A percentile compares a stretch with the other conserved stretches of the same genome.
phyloP scores from a whole-genome alignment of 1,140 invertebrate genomes.

The Pogonognathellus flavescens region DNA sequence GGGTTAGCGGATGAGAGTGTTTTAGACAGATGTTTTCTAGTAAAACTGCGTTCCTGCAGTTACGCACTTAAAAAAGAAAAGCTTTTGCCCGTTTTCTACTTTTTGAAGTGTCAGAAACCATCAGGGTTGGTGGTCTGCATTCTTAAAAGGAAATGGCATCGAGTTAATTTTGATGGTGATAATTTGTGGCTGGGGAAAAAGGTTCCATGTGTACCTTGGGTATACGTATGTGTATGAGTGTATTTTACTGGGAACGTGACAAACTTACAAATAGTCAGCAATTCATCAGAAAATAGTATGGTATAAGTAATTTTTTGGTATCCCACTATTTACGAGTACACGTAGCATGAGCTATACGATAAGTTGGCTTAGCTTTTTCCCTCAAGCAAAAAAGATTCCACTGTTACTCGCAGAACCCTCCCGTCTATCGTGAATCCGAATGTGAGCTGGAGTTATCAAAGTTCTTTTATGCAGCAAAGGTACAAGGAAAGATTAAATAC shows the following conservation, averaged over 20 bases:
- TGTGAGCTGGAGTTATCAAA: slow-evolving; percentile 4
- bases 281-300: neutral
- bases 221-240: neutral
- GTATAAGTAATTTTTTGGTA: slow-evolving; percentile 5
- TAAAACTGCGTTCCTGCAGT: neutral
- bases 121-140: neutral
- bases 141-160: slow-evolving; percentile 18
- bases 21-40: no score
- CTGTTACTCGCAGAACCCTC: neutral
- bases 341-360: neutral
- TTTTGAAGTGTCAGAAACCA: neutral
- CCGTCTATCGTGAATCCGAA: neutral
- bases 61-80: neutral
- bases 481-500: neutral
- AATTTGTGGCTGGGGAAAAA: slow-evolving; percentile 26
- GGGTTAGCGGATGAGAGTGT: no score
- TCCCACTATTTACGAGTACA: slow-evolving; percentile 9
- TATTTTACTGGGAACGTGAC: neutral
- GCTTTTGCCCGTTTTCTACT: neutral
- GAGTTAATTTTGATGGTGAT: slow-evolving; percentile 33
- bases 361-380: neutral
- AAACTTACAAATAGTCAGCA: neutral
- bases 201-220: neutral
- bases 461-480: neutral
- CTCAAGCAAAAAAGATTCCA: neutral